Evolutionary conservation across 2,113 vertebrate species (phyloP), one percentile per base, ranked within the genome.

Genomic region (Hippocampus barbouri): DNA sequence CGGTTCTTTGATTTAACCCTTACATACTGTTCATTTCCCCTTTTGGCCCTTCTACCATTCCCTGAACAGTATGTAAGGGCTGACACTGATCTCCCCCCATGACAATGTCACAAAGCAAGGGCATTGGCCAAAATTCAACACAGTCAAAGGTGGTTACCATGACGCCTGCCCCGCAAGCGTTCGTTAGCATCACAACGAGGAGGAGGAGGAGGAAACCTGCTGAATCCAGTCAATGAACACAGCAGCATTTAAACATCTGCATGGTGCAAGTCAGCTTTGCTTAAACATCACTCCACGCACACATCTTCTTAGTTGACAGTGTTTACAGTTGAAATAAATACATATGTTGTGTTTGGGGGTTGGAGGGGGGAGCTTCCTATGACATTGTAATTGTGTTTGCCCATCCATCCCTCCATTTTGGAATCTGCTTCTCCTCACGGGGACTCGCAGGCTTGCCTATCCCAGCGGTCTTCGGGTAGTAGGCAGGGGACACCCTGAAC

Each of bases 161-260:
- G 10, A 7, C 73, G 90, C 93, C 90, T 90, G 90, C 84, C 88
- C 92, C 83, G 91, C 89, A 93, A 93, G 90, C 88, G 73, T 87
- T 78, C n/a, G 2, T 89, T 59, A 72, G 2, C 66, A 62, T 79
- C 25, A 70, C 21, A 73, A 75, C 16, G 21, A 71, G 71, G 68
- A 49, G 47, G 21, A 71, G 70, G 68, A 49, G 47, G 66, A 74
- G 67, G 66, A 67, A 8, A 78, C 60, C 66, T 27, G 56, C 56
- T 66, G 47, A 78, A 56, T 73, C 73, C 61, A 59, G 63, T 66
- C 30, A 40, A 74, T 83, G 69, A 79, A 82, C 79, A 73, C 87
- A 90, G 86, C 81, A 89, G 84, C 84, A 38, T 38, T 86, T 78
- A 68, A 81, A 84, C 68, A 80, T 79, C 65, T 53, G 51, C 51